Evolutionary conservation across 2,113 vertebrate species (phyloP), one percentile per base, ranked within the genome.

Genomic region (Isichthys henryi): DNA sequence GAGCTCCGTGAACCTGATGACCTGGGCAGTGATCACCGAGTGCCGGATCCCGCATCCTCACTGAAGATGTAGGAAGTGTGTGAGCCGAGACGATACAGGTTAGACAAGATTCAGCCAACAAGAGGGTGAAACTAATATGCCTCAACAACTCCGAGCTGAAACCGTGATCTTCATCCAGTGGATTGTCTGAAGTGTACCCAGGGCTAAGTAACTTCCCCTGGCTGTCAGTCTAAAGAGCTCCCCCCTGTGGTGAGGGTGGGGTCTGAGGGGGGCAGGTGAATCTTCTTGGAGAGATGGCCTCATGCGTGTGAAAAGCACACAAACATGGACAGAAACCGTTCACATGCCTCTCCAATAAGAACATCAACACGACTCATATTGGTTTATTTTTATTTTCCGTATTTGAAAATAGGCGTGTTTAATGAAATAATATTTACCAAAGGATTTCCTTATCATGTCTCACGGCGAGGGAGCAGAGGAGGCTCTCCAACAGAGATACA

Each of bases 371-470:
- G 3, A 13, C 15, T 13, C n/a, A 7, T 56, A 7, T 50, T 85
- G n/a, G 53, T 56, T 56, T 87, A 49, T 87, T 86, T 50, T 86
- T 53, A 56, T 35, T 53, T 43, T 87, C 27, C 6, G 53, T 87
- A 87, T 53, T 27, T 56, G 85, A 87, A 87, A 87, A 87, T 21
- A 56, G 31, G 85, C 15, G 48, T 53, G 50, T 35, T 87, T 50
- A 56, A 87, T 9, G 85, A 56, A 87, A 87, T 87, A 84, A 84
- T 48, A 84, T 84, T 84, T 84, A 48, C 43, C 50, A 3, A 53
- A 39, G 85, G 48, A 23, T 53, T 53, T 53, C 31, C 85, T 39
- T 87, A 87, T 19, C 48, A 21, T 35, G 50, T 53, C 50, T 49
- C 48, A 2, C 27, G 52, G 85, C 4, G 85, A 53, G 15, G 17